Conservation (phyloP, 2,113 vertebrate species). For the Hippocampus abdominalis region DNA sequence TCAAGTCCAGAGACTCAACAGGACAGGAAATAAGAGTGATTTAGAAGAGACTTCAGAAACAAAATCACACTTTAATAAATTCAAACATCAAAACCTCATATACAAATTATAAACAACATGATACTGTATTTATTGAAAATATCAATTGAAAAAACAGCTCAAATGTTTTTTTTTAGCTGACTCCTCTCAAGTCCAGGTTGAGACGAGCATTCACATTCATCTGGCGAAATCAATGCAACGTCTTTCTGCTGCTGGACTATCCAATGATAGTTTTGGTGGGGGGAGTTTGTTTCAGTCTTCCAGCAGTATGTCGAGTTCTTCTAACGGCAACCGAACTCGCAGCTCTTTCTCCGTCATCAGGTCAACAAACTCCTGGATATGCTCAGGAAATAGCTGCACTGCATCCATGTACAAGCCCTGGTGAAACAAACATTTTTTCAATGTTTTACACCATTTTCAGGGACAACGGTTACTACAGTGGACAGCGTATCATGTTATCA, state of each 20-base stretch:
- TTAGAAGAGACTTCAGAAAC: background rate
- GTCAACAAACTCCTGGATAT: conserved; percentile 83
- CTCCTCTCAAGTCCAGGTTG: background rate
- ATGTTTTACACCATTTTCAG: background rate
- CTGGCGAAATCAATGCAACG: background rate
- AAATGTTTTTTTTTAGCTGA: background rate
- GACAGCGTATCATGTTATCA: no score
- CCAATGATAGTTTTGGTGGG: background rate
- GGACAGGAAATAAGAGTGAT: no score
- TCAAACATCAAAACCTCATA: background rate
- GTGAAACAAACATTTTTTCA: conserved; percentile 9
- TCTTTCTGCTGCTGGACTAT: conserved; percentile 3
- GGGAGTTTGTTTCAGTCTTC: conserved; percentile 73
- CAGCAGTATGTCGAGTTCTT: conserved; percentile 88
- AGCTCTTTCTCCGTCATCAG: conserved; percentile 90
- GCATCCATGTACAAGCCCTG: conserved; percentile 88
- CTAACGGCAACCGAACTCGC: conserved; percentile 81
- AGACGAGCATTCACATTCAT: background rate
- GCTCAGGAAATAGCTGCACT: conserved; percentile 78
- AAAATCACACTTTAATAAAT: background rate
- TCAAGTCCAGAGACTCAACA: background rate
- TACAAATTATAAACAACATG: background rate
- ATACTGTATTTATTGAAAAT: background rate
- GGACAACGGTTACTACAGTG: no score
- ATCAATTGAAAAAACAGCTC: background rate